Evolutionary conservation across 1,140 invertebrate genomes (phyloP), one percentile per base, ranked within the genome.

Genomic region (Matsumurasca onukii): DNA sequence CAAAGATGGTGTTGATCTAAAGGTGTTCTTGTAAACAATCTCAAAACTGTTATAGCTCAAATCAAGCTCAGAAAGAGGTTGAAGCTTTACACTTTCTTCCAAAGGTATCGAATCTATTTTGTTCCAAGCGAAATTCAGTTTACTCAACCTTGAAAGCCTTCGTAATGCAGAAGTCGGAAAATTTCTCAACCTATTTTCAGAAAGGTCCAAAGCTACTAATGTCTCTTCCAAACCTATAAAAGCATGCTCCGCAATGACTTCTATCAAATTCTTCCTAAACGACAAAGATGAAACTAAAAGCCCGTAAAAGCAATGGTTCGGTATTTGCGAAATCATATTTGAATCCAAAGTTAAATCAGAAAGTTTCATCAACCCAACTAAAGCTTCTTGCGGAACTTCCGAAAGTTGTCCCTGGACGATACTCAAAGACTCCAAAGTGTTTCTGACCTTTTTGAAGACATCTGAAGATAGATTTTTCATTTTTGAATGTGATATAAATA

Each of bases 241-340:
- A 0, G 89, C 92, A 76, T 92, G 89, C 76, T 95, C 92, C 1
- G 89, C 89, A 75, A 94, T 88, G 72, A 88, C 86, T 57, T 86
- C 83, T 75, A 94, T 82, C 73, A 87, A 82, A 79, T 95, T 95
- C 48, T 89, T 88, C 80, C 95, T 95, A 51, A 94, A 80, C 75
- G 91, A 94, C 2, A 97, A 80, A 78, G 93, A 94, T 55, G 88
- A 86, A 31, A 97, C 79, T 25, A 88, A 86, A 68, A 95, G 80
- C 0, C 91, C 92, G 75, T 92, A 94, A 77, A 96, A 94, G 71
- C 89, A 90, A 76, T 95, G 95, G 74, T 90, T 91, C 0, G 91
- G 88, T 34, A 97, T 82, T 70, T 93, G 88, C 34, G 86, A 84
- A 49, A 96, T 93, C 73, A 90, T 83, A 78, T 96, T 96, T 63